Evolutionary conservation across 2,113 vertebrate genomes (phyloP), one percentile per base, ranked within the genome.

Genomic region (Irena cyanogastra): DNA sequence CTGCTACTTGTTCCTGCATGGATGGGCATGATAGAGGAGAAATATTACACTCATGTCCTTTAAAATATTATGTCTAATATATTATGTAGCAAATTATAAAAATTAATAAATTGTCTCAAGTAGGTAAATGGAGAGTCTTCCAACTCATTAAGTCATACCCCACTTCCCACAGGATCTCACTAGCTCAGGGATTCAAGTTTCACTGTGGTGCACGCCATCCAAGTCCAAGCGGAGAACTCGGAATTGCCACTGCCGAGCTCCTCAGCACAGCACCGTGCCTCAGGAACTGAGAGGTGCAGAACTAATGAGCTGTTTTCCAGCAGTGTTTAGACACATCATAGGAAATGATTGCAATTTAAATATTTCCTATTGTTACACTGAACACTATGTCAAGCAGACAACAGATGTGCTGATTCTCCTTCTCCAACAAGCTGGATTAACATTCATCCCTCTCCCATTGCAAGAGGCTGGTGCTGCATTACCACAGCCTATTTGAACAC

Each of bases 171-270:
- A 39, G 42, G 30, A 70, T 47, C 45, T 70, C n/a, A 16, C 16
- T 45, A 2, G 5, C 18, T 42, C 33, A 57, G 64, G 21, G 30
- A 59, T 66, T 64, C 30, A 22, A 3, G 37, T 94, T 72, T 44
- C 63, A 37, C 16, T 1, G 3, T 6, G 31, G 49, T 14, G 10
- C 49, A 1, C 14, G 27, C 18, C 5, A 8, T 56, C 21, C 22
- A 28, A 64, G 65, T 39, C 35, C 0, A 1, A 72, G 66, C 0
- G 0, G 39, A 66, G 70, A 71, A 39, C 16, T 28, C 1, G 0
- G 84, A 78, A n/a, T 5, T 45, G 42, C 30, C 31, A 7, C 41
- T 0, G 5, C 41, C 31, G 61, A 66, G 35, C 39, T 77, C 37
- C 68, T 69, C 83, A 57, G 16, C 4, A 1, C 53, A 61, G 19